phyloP scores from a whole-genome alignment of 2,113 vertebrate genomes.

The Seriola quinqueradiata region DNA sequence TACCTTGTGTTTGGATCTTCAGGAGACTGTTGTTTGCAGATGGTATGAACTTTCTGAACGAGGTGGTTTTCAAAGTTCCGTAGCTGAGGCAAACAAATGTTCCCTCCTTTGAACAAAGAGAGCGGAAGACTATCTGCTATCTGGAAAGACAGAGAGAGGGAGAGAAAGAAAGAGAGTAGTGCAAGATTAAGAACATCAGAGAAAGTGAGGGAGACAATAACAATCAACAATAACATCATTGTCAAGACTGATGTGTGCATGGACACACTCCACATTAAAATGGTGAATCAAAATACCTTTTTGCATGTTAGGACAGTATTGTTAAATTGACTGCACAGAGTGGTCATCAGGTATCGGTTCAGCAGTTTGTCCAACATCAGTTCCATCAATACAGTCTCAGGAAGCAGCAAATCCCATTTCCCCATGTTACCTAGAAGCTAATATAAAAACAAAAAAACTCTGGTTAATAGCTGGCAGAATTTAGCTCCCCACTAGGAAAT shows the following conservation, averaged over 20 bases:
- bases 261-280: background rate
- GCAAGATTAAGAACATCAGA: background rate
- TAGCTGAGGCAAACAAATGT: conserved; percentile 85
- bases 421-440: conserved; percentile 90
- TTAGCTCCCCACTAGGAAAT: background rate
- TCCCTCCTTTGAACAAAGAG: conserved; percentile 87
- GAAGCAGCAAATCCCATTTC: conserved; percentile 89
- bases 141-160: conserved; percentile 58
- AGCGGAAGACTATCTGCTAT: conserved; percentile 86
- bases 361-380: conserved; percentile 90
- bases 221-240: background rate
- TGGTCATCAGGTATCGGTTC: conserved; percentile 91
- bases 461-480: conserved; percentile 14
- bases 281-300: conserved; percentile 82
- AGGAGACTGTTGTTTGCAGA: conserved; percentile 81
- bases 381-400: conserved; percentile 86
- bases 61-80: conserved; percentile 89
- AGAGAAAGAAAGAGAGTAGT: background rate
- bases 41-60: conserved; percentile 78
- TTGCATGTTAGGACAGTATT: conserved; percentile 82
- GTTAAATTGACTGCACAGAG: conserved; percentile 81
- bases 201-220: background rate
- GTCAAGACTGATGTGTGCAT: background rate
- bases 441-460: conserved; percentile 16
- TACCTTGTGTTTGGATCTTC: conserved; percentile 73